phyloP scores from a whole-genome alignment of 1,140 invertebrate species.

The Cheumatopsyche charites region DNA sequence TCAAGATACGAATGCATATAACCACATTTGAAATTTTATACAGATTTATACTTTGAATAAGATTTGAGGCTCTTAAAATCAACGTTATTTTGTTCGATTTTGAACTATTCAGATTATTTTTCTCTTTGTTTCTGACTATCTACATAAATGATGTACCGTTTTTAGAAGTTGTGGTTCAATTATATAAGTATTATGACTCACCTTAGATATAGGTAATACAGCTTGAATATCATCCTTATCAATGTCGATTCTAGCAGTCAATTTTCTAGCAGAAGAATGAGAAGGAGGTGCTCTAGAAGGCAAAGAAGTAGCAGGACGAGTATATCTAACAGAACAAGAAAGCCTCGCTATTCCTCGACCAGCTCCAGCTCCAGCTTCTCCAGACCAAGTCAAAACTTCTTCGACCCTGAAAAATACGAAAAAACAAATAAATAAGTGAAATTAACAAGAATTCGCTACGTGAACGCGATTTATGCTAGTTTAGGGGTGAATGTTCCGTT shows the following conservation, averaged over 20 bases:
- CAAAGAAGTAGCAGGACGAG: constrained; percentile 55
- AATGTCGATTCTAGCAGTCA: constrained; percentile 84
- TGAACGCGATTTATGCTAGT: not conserved
- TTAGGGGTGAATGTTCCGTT: constrained; percentile 3
- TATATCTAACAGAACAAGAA: constrained; percentile 52
- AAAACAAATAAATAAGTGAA: constrained; percentile 31
- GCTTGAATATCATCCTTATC: constrained; percentile 95
- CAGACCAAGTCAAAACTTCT: constrained; percentile 88
- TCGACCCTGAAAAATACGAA: constrained; percentile 69
- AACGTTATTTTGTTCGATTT: no score
- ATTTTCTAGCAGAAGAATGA: constrained; percentile 69
- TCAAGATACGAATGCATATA: no score
- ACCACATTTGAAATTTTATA: no score
- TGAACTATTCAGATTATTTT: no score
- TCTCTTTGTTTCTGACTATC: no score
- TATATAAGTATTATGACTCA: constrained; percentile 60
- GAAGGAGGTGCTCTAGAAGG: constrained; percentile 59
- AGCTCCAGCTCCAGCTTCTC: constrained; percentile 84
- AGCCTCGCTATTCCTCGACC: constrained; percentile 53
- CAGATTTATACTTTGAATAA: no score
- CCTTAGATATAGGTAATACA: constrained; percentile 93
- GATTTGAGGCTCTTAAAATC: no score
- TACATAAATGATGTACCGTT: no score
- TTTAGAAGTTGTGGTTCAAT: no score
- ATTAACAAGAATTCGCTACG: constrained; percentile 11